Conservation (phyloP, 2,113 vertebrate genomes). For the Pelusios castaneus region DNA sequence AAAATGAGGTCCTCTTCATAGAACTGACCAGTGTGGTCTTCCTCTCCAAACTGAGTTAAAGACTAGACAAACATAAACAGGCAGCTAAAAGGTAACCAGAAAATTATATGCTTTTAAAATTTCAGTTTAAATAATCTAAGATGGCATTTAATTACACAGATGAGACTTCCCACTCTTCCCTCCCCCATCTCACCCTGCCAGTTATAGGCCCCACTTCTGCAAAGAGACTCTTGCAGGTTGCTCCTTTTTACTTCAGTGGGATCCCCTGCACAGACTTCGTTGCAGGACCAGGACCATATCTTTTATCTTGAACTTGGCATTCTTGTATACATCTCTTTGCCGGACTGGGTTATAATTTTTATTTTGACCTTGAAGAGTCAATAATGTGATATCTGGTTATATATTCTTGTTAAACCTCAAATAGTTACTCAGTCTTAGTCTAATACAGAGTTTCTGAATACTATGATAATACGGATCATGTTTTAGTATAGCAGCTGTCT, state of each 20-base stretch:
- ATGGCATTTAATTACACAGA: rapidly evolving
- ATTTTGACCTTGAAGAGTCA: background rate
- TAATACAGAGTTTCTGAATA: background rate
- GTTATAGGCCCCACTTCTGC: background rate
- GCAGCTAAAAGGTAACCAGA: no score
- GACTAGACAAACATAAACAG: no score
- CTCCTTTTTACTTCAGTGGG: background rate
- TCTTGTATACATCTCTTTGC: background rate
- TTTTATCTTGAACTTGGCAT: background rate
- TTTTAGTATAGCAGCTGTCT: background rate
- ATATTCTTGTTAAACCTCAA: background rate
- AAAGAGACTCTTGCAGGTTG: background rate
- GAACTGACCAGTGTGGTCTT: background rate
- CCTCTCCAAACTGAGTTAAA: background rate
- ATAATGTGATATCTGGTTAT: background rate
- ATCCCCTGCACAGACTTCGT: no score
- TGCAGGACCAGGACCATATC: background rate
- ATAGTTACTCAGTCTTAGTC: background rate
- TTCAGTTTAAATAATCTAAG: background rate
- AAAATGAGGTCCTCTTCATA: background rate
- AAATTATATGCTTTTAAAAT: no score
- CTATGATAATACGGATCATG: background rate
- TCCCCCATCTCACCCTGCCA: background rate
- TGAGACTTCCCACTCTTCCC: background rate
- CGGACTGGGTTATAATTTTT: rapidly evolving